Conservation (phyloP, 2,113 vertebrate genomes). For the Neoarius graeffei region DNA sequence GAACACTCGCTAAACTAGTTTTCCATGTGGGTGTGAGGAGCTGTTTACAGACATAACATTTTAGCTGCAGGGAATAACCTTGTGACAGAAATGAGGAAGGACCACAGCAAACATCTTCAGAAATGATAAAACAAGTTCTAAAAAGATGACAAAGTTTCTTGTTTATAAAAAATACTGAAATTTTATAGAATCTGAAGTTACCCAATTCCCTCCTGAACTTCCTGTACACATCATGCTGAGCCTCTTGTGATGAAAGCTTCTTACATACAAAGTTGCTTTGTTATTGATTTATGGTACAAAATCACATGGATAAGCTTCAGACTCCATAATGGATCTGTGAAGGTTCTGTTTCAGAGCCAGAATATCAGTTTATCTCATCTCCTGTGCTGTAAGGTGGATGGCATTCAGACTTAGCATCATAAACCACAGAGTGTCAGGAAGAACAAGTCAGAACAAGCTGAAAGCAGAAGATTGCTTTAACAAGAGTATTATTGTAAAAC, state of each 20-base stretch:
- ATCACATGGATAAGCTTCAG: constrained; percentile 11
- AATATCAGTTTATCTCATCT: not conserved
- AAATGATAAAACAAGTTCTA: too few relatives aligned
- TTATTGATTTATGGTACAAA: not conserved
- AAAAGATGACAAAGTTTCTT: too few relatives aligned
- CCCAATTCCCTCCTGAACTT: not conserved
- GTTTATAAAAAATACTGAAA: not conserved
- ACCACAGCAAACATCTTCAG: too few relatives aligned
- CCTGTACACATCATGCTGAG: not conserved
- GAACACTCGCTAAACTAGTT: not conserved
- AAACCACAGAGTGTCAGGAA: constrained; percentile 18
- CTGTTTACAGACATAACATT: too few relatives aligned
- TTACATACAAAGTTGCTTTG: not conserved
- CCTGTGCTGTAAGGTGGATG: not conserved
- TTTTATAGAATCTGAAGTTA: not conserved
- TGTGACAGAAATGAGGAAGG: too few relatives aligned
- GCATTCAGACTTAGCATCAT: not conserved
- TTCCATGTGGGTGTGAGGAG: too few relatives aligned
- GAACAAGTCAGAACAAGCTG: constrained; percentile 16
- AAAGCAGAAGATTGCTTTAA: not conserved
- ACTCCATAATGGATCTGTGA: not conserved
- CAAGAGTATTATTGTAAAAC: not conserved
- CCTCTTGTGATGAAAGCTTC: not conserved
- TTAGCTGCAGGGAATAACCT: too few relatives aligned
- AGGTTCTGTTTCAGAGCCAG: not conserved